phyloP scores from a whole-genome alignment of 2,797 vertebrate genomes.

The Sandelia bainsii region DNA sequence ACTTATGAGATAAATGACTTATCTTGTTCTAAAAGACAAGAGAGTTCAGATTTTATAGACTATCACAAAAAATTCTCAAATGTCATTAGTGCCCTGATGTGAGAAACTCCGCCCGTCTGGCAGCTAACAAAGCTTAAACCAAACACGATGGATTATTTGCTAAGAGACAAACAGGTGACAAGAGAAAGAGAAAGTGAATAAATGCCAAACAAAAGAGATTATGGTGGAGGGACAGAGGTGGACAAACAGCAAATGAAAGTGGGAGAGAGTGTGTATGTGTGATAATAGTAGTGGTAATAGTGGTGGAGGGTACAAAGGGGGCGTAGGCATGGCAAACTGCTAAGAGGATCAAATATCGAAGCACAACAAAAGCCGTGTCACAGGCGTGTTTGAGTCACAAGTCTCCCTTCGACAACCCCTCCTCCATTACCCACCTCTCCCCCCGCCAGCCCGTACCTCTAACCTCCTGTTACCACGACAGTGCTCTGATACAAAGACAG shows the following conservation, averaged over 20 bases:
- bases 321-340: slow-evolving; percentile 88
- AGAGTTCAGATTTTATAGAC: slow-evolving; percentile 1
- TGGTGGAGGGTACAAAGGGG: slow-evolving; percentile 69
- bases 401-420: slow-evolving; percentile 87
- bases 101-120: slow-evolving; percentile 31
- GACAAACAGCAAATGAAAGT: slow-evolving; percentile 45
- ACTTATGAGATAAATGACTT: slow-evolving; percentile 16
- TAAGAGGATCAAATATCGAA: slow-evolving; percentile 98
- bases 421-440: slow-evolving; percentile 79
- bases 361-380: slow-evolving; percentile 98
- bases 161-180: slow-evolving; percentile 40
- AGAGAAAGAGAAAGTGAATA: slow-evolving; percentile 19
- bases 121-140: slow-evolving; percentile 18
- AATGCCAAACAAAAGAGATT: slow-evolving; percentile 28
- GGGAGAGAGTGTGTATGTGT: slow-evolving; percentile 15
- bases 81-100: not conserved
- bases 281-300: slow-evolving; percentile 46
- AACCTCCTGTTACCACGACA: slow-evolving; percentile 94
- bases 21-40: slow-evolving; percentile 13
- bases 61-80: not conserved
- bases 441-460: slow-evolving; percentile 90
- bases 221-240: slow-evolving; percentile 14
- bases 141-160: slow-evolving; percentile 23
- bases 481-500: slow-evolving; percentile 88
- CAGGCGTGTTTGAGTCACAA: slow-evolving; percentile 95